Evolutionary conservation across 2,113 vertebrate genomes (phyloP).

Genomic region (Mustela nigripes): DNA sequence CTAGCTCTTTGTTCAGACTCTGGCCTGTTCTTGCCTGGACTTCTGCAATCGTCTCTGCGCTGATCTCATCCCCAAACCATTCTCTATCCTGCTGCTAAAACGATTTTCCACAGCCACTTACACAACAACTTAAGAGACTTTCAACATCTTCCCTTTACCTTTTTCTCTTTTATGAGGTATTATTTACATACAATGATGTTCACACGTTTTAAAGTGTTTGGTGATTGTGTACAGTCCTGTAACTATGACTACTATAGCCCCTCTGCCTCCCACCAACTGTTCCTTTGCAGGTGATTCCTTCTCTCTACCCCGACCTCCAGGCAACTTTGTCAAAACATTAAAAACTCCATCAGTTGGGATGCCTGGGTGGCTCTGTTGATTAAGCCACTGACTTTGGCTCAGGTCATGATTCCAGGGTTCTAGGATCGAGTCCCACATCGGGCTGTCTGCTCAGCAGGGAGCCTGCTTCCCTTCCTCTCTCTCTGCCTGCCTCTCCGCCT

Average conservation of each 20-base stretch:
- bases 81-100: background rate
- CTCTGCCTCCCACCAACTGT: no score
- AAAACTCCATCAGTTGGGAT: background rate
- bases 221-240: background rate
- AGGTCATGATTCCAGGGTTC: no score
- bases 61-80: slow-evolving; percentile 56
- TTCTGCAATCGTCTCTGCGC: background rate
- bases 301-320: background rate
- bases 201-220: background rate
- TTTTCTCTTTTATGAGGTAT: background rate
- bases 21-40: background rate
- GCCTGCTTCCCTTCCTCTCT: no score
- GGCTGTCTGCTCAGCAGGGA: no score
- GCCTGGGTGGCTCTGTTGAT: no score
- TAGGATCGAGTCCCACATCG: no score
- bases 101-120: background rate
- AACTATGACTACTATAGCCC: background rate
- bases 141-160: background rate
- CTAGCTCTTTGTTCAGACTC: background rate
- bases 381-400: no score
- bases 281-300: background rate
- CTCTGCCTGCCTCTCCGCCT: no score
- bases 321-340: background rate
- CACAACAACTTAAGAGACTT: background rate
- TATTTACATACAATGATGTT: background rate